These are phyloP conservation scores for Scalopus aquaticus DNA, from an alignment of 2,113 vertebrate species.

Conservation along the genomic window DNA sequence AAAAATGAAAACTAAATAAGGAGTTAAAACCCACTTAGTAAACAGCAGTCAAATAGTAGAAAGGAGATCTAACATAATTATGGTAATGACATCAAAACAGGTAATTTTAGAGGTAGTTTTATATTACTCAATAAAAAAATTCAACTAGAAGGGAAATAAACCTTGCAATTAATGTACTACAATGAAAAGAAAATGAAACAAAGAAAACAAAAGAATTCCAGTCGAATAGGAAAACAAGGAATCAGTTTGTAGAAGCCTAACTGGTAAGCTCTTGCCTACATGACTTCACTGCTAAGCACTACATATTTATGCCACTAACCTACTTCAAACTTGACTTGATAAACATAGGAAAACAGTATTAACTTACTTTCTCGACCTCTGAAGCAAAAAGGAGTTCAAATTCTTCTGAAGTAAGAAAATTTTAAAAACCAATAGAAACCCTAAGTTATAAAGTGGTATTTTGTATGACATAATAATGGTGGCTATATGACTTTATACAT, in stretches of 20 bases:
- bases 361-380: neutral
- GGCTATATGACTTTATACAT: neutral
- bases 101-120: slow-evolving; percentile 3
- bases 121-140: slow-evolving; percentile 8
- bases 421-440: neutral
- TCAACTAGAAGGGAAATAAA: slow-evolving; percentile 50
- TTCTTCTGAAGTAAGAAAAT: neutral
- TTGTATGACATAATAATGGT: neutral
- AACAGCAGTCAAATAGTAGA: slow-evolving; percentile 11
- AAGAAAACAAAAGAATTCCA: slow-evolving; percentile 25
- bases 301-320: neutral
- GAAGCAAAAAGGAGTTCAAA: slow-evolving; percentile 7
- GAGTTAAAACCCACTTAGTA: slow-evolving; percentile 16
- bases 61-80: slow-evolving; percentile 19
- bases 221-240: neutral
- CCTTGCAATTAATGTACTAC: neutral
- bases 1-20: neutral
- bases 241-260: slow-evolving; percentile 1
- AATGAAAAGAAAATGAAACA: slow-evolving; percentile 15
- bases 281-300: neutral
- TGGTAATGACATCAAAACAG: slow-evolving; percentile 22
- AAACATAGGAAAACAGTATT: slow-evolving; percentile 17
- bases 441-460: slow-evolving; percentile 4
- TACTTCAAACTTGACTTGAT: slow-evolving; percentile 22
- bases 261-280: neutral